Evolutionary conservation across 1,140 invertebrate genomes (phyloP).

Genomic region (Neuroterus valhalla): DNA sequence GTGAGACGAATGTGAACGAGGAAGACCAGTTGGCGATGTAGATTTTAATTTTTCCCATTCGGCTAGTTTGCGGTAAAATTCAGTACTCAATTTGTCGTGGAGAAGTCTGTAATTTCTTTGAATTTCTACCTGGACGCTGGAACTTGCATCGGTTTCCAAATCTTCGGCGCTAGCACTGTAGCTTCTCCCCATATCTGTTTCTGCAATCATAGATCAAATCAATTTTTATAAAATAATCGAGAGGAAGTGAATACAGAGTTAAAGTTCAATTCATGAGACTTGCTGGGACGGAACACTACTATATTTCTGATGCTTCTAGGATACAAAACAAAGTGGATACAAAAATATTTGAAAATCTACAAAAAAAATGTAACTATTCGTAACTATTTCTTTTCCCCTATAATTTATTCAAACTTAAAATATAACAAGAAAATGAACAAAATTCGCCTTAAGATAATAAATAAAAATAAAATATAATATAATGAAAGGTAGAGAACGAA

Average conservation of each 20-base stretch:
- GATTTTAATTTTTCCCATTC: conserved; percentile 82
- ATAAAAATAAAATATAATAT: not conserved
- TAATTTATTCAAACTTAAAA: too few species aligned
- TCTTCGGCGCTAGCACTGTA: conserved; percentile 61
- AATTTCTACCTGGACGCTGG: conserved; percentile 73
- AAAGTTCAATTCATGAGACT: not conserved
- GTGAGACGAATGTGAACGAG: conserved; percentile 6
- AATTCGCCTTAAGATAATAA: too few species aligned
- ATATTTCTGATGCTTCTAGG: not conserved
- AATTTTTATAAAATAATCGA: not conserved
- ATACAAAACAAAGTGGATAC: too few species aligned
- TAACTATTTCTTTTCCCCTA: not conserved
- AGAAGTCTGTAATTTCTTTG: conserved; percentile 79
- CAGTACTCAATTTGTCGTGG: conserved; percentile 81
- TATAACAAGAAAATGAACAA: too few species aligned
- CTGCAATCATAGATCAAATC: conserved; percentile 8
- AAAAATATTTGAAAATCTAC: too few species aligned
- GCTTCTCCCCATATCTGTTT: conserved; percentile 44
- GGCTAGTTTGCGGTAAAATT: conserved; percentile 82
- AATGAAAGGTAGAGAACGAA: not conserved
- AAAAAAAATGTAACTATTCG: too few species aligned
- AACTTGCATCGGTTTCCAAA: conserved; percentile 49
- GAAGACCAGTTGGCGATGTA: conserved; percentile 26
- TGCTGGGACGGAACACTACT: not conserved
- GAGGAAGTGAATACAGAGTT: too few species aligned